Evolutionary conservation across 2,797 vertebrate species (phyloP).

Genomic region (Xerus rutilus): DNA sequence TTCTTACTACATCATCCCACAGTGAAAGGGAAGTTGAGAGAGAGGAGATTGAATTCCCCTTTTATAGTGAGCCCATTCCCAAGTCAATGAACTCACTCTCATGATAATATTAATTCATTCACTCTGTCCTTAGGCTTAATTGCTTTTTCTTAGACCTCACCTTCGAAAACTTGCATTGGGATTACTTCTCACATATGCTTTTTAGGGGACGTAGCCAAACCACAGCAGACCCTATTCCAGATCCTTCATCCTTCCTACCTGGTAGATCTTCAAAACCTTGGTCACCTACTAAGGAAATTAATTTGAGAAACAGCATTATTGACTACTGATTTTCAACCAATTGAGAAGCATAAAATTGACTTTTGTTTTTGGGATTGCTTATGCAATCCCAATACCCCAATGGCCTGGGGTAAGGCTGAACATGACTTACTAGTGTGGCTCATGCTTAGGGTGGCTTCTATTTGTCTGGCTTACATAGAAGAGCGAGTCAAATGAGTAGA

Average conservation of each 20-base stretch:
- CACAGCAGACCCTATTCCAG: background rate
- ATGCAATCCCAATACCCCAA: no score
- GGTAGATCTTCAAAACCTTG: background rate
- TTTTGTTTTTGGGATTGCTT: background rate
- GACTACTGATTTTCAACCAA: background rate
- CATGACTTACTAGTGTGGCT: background rate
- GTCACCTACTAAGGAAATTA: background rate
- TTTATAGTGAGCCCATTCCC: background rate
- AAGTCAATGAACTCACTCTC: background rate
- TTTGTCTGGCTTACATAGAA: background rate
- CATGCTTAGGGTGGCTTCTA: background rate
- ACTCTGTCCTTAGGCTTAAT: background rate
- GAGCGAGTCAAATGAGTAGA: background rate
- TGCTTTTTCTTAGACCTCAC: background rate
- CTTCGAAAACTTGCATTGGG: background rate
- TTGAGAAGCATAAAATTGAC: background rate
- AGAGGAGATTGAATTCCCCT: background rate
- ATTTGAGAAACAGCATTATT: background rate
- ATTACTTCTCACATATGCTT: background rate
- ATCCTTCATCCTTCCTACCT: background rate
- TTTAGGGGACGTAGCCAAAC: background rate
- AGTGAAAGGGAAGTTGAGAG: background rate
- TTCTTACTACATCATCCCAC: background rate
- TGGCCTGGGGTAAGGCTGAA: background rate
- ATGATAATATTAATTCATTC: background rate